Evolutionary conservation across 2,113 vertebrate genomes (phyloP).

Genomic region (Eretmochelys imbricata): DNA sequence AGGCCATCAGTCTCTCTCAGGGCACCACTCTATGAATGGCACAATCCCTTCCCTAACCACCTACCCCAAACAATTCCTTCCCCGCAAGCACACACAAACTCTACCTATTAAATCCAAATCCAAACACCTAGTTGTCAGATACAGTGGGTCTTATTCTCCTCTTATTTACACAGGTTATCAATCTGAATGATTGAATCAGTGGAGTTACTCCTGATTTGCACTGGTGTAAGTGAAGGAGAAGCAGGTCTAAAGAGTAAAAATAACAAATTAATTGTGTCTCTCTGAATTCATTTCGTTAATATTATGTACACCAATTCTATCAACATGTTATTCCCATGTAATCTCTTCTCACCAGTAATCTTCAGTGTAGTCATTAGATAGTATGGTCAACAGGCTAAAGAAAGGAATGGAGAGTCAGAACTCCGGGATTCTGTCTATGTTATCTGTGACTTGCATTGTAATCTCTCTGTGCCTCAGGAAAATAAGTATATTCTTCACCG

Average conservation of each 20-base stretch:
- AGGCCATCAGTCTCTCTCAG: background rate
- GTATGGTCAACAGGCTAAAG: background rate
- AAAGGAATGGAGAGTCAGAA: background rate
- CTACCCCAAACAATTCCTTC: background rate
- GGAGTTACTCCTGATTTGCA: background rate
- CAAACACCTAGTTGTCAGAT: background rate
- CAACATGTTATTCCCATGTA: background rate
- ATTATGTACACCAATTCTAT: background rate
- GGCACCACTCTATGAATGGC: background rate
- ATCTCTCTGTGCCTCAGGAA: background rate
- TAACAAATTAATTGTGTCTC: background rate
- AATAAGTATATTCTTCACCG: background rate
- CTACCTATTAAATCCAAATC: background rate
- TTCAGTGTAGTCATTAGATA: background rate
- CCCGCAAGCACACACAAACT: background rate
- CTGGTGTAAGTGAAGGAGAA: background rate
- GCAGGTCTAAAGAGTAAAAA: background rate
- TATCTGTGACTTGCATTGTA: background rate
- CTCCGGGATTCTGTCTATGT: background rate
- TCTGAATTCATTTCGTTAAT: background rate
- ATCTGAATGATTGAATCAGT: background rate
- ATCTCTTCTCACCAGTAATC: background rate
- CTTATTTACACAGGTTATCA: background rate
- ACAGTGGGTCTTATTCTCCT: background rate
- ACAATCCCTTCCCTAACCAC: background rate